These are phyloP conservation scores for Plebejus argus DNA, from an alignment of 2,888 invertebrate species.

Conservation along the genomic window DNA sequence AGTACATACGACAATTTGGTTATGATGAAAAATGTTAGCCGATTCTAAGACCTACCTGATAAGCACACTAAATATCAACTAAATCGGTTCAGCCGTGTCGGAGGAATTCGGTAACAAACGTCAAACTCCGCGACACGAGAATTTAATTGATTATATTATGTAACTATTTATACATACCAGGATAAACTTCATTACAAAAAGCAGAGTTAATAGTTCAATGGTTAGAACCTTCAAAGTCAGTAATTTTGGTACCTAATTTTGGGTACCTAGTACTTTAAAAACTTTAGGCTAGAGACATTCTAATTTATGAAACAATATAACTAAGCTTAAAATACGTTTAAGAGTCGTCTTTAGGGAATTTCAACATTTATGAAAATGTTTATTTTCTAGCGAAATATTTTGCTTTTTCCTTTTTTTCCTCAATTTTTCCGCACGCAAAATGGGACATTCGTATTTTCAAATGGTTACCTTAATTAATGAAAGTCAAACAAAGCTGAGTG, in stretches of 20 bases:
- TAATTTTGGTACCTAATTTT: not conserved
- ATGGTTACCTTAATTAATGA: not conserved
- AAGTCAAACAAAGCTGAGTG: not conserved
- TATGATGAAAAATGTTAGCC: too few species aligned
- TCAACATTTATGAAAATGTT: not conserved
- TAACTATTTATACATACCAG: too few species aligned
- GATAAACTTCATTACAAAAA: too few species aligned
- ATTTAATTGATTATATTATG: too few species aligned
- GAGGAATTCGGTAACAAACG: too few species aligned
- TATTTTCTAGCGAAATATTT: not conserved
- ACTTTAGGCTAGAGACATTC: not conserved
- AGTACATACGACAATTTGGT: too few species aligned
- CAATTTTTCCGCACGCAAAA: not conserved
- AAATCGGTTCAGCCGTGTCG: too few species aligned
- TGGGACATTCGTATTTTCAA: not conserved
- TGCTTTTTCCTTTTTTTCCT: not conserved
- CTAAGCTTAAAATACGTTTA: not conserved
- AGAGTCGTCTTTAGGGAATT: not conserved
- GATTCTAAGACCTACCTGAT: too few species aligned
- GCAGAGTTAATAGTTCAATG: too few species aligned
- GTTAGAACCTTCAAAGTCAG: too few species aligned
- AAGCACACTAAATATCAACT: too few species aligned
- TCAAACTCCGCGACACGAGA: too few species aligned
- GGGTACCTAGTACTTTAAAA: not conserved
- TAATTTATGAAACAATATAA: not conserved